Base-by-base conservation (phyloP, 35 echinoderm and acorn worm species). In the Amphiura filiformis region DNA sequence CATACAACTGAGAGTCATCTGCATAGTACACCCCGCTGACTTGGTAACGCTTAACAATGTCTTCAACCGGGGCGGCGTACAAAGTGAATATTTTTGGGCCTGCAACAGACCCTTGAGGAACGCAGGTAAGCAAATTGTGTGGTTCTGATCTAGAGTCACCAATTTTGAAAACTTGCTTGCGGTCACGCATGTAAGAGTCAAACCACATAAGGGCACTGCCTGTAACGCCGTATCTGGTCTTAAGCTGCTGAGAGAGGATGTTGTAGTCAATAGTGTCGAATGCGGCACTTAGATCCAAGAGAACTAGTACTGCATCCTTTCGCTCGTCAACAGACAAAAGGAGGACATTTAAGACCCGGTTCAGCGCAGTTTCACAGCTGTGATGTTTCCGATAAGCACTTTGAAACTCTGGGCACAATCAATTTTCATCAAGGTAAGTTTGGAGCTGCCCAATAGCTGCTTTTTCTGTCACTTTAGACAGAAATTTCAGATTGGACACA, bases 121-220 rank as follows among this genome's bases (percentile, higher is more conserved):
- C 86, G 14, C 86, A 35, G 39, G 11, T 36, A 5, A 30, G 0
- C 42, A 80, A 39, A n/a, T n/a, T 32, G 42, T 80, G 76, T n/a
- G 78, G 44, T 35, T 49, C 31, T 17, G 87, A 88, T 80, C 32
- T 30, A 33, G 34, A 32, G 78, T 88, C 56, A 1, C 78, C 41
- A 37, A 88, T 81, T 36, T 81, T 81, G 26, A 88, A 40, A 35
- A 65, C 47, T 44, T 88, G 87, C 28, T 65, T 32, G 33, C 38
- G 76, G 13, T 37, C 77, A 32, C 76, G 39, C 13, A 88, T 56
- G 75, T 94, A 94, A 28, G 89, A 81, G 13, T 84, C 14, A 90
- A 91, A 91, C 93, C 93, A 94, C 32, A 78, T 37, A 13, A 94
- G 89, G 37, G 81, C 88, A 90, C 4, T 82, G 32, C 78, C 89